Evolutionary conservation across 2,888 invertebrate genomes (phyloP), one percentile per base, ranked within the genome.

Genomic region (Tachina lurida): DNA sequence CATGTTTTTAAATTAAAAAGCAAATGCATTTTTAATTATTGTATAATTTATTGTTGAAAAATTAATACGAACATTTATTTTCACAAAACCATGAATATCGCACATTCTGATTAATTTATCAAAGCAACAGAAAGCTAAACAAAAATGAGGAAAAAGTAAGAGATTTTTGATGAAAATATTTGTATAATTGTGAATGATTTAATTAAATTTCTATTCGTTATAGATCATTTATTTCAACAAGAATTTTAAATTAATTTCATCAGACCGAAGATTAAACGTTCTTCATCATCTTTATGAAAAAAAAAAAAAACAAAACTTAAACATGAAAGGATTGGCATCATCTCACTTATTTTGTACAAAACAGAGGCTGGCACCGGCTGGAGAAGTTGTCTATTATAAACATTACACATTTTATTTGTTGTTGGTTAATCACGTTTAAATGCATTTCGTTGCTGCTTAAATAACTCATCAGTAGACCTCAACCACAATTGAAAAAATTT

Each of bases 181-280:
- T 82, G 19, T 62, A 56, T 86, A 86, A 86, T 86, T 86, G 86
- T 86, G 71, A 79, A 86, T 79, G 76, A 86, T 90, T 88, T 88
- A 90, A 89, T 89, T 89, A 88, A 89, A 89, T 87, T 89, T 89
- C 87, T 89, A 87, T 89, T 88, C 87, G 88, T 87, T 88, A 86
- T 83, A 87, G 87, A 84, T 88, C 88, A 87, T 90, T 91, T 89
- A 88, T 88, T 88, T 88, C 89, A 89, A 89, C 89, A 88, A 89
- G 91, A 89, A 89, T 87, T 90, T 91, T 89, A 90, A 91, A 91
- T 91, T 91, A 91, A 91, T 90, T 90, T 89, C 90, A 91, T 87
- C 89, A 91, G 91, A 91, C 91, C 90, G 90, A 90, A 90, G 90
- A 90, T 84, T 88, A 88, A 90, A 89, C 87, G 89, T 80, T 86